phyloP scores from a whole-genome alignment of 2,888 invertebrate genomes.

The Hyles lineata region DNA sequence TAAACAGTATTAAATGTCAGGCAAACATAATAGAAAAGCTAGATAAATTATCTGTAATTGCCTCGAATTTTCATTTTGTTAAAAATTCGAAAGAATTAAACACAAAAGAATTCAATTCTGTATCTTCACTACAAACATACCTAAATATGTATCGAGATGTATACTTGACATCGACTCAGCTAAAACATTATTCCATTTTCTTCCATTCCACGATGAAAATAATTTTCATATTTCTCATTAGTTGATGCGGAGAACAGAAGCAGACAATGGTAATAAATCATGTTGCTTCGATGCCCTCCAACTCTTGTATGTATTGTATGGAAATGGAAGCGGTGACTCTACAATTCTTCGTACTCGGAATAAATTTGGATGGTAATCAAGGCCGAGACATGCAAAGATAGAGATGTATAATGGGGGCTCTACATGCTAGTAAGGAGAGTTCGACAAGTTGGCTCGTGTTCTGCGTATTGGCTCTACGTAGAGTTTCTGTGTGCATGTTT shows the following conservation, averaged over 20 bases:
- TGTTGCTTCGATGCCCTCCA: not conserved
- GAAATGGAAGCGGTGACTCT: constrained; percentile 18
- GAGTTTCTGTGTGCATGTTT: not conserved
- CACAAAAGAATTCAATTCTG: too few species aligned
- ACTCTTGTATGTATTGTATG: constrained; percentile 18
- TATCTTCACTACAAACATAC: too few species aligned
- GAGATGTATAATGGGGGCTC: not conserved
- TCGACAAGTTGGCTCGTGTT: not conserved
- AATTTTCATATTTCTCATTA: constrained; percentile 11
- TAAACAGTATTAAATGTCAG: too few species aligned
- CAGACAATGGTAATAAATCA: constrained; percentile 17
- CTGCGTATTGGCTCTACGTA: not conserved
- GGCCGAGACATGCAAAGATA: not conserved
- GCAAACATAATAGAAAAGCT: too few species aligned
- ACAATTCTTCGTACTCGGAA: not conserved
- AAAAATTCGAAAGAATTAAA: too few species aligned
- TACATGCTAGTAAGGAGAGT: not conserved
- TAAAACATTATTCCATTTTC: too few species aligned
- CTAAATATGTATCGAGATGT: too few species aligned
- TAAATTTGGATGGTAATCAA: constrained; percentile 21
- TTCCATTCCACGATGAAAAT: not conserved
- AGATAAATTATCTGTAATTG: too few species aligned
- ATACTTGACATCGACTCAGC: too few species aligned
- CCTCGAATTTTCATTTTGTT: too few species aligned
- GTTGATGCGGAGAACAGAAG: not conserved